Conservation (phyloP, 1,140 invertebrate genomes). For the Calycopis cecrops region DNA sequence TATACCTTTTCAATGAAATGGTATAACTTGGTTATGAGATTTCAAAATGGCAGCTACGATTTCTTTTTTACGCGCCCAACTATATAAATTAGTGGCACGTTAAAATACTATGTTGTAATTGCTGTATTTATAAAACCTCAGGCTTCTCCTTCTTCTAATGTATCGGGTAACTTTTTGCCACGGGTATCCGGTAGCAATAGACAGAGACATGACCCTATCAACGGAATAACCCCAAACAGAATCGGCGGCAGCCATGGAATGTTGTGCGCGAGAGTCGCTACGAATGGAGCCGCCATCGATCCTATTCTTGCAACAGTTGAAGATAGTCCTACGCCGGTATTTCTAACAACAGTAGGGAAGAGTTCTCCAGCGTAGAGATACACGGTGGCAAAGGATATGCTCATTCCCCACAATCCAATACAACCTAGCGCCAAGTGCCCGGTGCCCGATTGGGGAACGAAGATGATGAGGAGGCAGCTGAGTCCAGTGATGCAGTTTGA, state of each 20-base stretch:
- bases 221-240: constrained; percentile 79
- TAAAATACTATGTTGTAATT: too few relatives aligned
- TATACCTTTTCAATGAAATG: too few relatives aligned
- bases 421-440: constrained; percentile 74
- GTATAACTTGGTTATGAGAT: too few relatives aligned
- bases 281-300: constrained; percentile 75
- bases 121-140: not conserved
- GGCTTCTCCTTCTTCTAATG: constrained; percentile 64
- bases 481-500: constrained; percentile 80
- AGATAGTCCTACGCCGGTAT: constrained; percentile 75
- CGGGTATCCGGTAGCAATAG: constrained; percentile 79
- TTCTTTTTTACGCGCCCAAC: not conserved
- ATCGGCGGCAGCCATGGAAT: constrained; percentile 78
- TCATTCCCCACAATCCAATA: constrained; percentile 77
- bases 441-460: constrained; percentile 63
- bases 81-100: not conserved
- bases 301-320: constrained; percentile 77
- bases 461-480: constrained; percentile 77
- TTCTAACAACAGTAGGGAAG: constrained; percentile 77
- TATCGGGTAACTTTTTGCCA: constrained; percentile 64
- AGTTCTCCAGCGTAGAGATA: constrained; percentile 77
- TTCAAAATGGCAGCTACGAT: too few relatives aligned
- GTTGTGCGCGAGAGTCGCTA: constrained; percentile 57
- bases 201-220: constrained; percentile 78
- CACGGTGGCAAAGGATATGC: constrained; percentile 75